A percentile compares a stretch with the other conserved stretches of the same genome.
phyloP scores from a whole-genome alignment of 2,888 invertebrate genomes.

The Dilophus febrilis region DNA sequence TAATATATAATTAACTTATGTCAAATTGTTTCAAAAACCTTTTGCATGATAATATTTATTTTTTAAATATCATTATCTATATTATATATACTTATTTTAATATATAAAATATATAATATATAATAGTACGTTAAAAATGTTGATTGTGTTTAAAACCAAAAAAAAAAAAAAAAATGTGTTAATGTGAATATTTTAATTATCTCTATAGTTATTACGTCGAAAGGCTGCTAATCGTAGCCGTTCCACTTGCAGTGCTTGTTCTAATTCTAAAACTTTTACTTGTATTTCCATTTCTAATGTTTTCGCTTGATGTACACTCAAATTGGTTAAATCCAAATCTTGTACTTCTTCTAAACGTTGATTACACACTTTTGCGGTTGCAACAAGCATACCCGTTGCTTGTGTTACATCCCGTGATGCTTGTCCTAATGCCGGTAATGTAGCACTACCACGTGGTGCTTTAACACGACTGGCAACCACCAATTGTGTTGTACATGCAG shows the following conservation, averaged over 20 bases:
- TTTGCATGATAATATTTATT: no score
- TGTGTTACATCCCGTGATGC: constrained; percentile 82
- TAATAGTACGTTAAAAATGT: no score
- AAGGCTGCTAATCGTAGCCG: constrained; percentile 69
- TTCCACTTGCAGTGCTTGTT: constrained; percentile 78
- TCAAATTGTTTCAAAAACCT: no score
- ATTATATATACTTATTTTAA: no score
- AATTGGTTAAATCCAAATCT: constrained; percentile 73
- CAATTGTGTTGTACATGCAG: constrained; percentile 90
- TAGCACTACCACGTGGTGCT: constrained; percentile 66
- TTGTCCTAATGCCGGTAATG: constrained; percentile 60
- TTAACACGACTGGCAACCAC: constrained; percentile 95
- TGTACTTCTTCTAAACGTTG: constrained; percentile 77
- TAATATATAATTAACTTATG: no score
- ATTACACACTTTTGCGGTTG: constrained; percentile 79
- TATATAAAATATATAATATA: no score
- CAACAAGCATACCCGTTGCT: constrained; percentile 84
- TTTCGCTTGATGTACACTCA: constrained; percentile 88
- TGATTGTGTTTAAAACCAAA: no score
- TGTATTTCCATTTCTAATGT: constrained; percentile 95
- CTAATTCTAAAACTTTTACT: constrained; percentile 83
- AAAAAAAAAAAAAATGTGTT: no score
- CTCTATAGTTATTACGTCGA: constrained; percentile 70
- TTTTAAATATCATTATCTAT: no score
- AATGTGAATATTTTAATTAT: neutral